phyloP scores from a whole-genome alignment of 2,113 vertebrate species.

The Panurus biarmicus region DNA sequence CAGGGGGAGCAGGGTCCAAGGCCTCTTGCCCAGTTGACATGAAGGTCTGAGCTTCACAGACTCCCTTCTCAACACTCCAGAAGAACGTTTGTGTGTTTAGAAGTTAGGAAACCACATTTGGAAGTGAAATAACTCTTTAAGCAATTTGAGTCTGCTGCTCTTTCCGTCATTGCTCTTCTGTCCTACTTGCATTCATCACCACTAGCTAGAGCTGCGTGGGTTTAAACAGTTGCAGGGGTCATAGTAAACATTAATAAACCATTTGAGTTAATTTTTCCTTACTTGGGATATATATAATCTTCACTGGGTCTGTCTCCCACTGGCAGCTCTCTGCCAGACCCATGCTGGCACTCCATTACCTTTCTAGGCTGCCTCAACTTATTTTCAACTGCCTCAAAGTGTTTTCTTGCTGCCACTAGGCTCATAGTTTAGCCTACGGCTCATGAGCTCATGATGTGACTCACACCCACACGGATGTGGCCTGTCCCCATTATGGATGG shows the following conservation, averaged over 20 bases:
- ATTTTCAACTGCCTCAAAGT: too few relatives aligned
- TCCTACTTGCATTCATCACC: neutral
- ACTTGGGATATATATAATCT: neutral
- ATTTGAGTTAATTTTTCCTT: neutral
- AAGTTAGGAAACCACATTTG: neutral
- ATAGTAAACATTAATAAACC: neutral
- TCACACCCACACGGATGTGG: neutral
- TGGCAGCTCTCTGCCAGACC: neutral
- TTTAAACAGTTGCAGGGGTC: neutral
- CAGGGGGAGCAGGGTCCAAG: neutral
- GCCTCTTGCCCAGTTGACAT: neutral
- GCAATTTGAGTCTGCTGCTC: neutral
- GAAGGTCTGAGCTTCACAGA: neutral
- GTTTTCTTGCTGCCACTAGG: neutral
- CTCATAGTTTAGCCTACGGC: neutral
- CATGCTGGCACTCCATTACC: neutral
- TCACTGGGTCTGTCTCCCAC: neutral
- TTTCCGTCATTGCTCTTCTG: neutral
- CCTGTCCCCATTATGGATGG: neutral
- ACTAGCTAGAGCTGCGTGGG: neutral
- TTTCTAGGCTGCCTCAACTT: neutral
- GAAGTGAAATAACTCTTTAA: neutral
- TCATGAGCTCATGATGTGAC: neutral
- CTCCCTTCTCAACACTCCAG: fast-evolving
- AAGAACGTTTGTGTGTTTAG: neutral